A percentile compares a stretch with the other conserved stretches of the same genome.
phyloP scores from a whole-genome alignment of 2,113 vertebrate genomes.

The Bagarius yarrelli region DNA sequence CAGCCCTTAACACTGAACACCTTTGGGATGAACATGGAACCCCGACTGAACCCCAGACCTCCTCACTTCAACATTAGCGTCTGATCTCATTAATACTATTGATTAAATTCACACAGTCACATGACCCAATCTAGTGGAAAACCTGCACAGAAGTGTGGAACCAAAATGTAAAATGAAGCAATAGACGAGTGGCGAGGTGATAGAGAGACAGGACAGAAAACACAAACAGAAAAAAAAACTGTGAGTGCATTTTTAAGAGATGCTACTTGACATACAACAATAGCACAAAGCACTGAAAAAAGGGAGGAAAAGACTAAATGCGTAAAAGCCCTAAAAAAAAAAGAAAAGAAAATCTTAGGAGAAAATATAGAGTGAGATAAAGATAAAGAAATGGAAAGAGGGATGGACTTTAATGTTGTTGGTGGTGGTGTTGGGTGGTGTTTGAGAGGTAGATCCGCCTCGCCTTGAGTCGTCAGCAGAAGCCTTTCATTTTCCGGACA shows the following conservation, averaged over 20 bases:
- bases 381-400: neutral
- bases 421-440: constrained; percentile 54
- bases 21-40: too few species aligned
- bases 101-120: too few species aligned
- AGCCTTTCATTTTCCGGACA: constrained; percentile 76
- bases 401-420: neutral
- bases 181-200: constrained; percentile 43
- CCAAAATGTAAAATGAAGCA: constrained; percentile 2
- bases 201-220: constrained; percentile 25
- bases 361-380: constrained; percentile 20
- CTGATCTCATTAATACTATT: too few species aligned
- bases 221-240: neutral
- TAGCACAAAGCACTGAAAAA: constrained; percentile 23
- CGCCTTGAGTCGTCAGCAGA: constrained; percentile 67
- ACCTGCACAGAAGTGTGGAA: too few species aligned
- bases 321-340: constrained; percentile 26
- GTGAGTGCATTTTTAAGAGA: constrained; percentile 18
- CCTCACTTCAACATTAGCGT: too few species aligned
- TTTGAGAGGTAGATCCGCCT: neutral
- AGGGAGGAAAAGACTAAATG: constrained; percentile 24
- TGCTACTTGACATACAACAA: constrained; percentile 3
- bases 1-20: too few species aligned
- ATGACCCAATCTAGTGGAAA: too few species aligned
- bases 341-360: constrained; percentile 27
- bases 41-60: too few species aligned